These are phyloP conservation scores for Tragulus kanchil DNA, from an alignment of 2,113 vertebrate species.

Conservation along the genomic window DNA sequence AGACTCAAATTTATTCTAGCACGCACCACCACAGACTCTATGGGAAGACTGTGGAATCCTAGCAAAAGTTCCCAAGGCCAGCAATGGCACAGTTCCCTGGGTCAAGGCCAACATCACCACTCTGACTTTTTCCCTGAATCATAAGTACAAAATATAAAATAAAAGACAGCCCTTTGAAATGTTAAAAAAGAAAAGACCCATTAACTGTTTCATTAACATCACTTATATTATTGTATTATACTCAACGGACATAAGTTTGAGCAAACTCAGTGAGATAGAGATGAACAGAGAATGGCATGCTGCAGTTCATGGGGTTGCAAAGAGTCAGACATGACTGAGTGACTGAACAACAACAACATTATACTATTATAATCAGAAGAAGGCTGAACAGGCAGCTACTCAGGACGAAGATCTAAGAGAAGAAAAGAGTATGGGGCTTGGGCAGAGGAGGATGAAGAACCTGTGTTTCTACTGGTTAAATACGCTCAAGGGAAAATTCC, in stretches of 20 bases:
- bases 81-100: neutral
- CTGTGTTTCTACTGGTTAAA: neutral
- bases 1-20: neutral
- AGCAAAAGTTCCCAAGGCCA: conserved; percentile 10
- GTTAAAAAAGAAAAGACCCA: neutral
- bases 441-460: neutral
- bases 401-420: neutral
- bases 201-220: neutral
- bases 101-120: neutral
- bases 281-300: too few relatives aligned
- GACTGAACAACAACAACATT: too few relatives aligned
- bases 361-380: neutral
- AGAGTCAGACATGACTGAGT: too few relatives aligned
- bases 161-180: conserved; percentile 12
- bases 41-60: neutral
- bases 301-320: too few relatives aligned
- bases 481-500: neutral
- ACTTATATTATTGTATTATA: neutral
- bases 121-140: neutral
- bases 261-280: too few relatives aligned
- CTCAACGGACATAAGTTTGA: too few relatives aligned
- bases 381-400: neutral
- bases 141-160: conserved; percentile 27
- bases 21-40: neutral
- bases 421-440: neutral